Evolutionary conservation across 1,140 invertebrate genomes (phyloP), one percentile per base, ranked within the genome.

Genomic region (Lepidurus couesii): DNA sequence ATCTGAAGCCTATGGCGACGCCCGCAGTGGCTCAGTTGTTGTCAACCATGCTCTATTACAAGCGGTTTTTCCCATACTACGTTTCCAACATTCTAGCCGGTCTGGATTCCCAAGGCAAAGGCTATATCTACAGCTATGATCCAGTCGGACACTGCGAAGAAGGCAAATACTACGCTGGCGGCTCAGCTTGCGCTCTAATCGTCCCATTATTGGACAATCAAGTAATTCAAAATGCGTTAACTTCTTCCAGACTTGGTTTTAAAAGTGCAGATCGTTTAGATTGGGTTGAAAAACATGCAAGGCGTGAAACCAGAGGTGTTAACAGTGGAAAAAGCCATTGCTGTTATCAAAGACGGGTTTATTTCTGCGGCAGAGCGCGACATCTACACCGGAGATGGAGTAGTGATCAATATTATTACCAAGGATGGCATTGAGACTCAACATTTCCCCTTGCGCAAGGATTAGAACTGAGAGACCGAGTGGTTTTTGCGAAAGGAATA

Each of bases 41-140:
- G 1, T 96, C 97, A 0, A 97, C 93, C 7, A 93, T 98, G 88
- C 87, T 99, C 79, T 99, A 99, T 84, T 93, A 96, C 83, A 95
- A 96, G 82, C 89, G 98, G 80, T 99, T 99, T 85, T 99, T 99
- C 85, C 98, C 98, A 0, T 99, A 98, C 84, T 99, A 99, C 84
- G 92, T 98, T 10, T 93, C 93, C 44, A 98, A 98, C 84, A 91
- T 99, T 44, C 86, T 99, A 76, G 97, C 95, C 81, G 98, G 98
- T 0, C 84, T 95, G 21, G 92, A 95, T 85, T 87, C 88, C 82
- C 88, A 93, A 83, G 96, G 96, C n/a, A 93, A 95, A 84, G 97
- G 97, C 2, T 92, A 91, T 82, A 92, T 99, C 3, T 99, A 92
- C 86, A 95, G 93, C 83, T 99, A 98, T 85, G 97, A 99, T 86